These are phyloP conservation scores for Aselliscus stoliczkanus DNA, from an alignment of 2,797 vertebrate species.

Conservation along the genomic window DNA sequence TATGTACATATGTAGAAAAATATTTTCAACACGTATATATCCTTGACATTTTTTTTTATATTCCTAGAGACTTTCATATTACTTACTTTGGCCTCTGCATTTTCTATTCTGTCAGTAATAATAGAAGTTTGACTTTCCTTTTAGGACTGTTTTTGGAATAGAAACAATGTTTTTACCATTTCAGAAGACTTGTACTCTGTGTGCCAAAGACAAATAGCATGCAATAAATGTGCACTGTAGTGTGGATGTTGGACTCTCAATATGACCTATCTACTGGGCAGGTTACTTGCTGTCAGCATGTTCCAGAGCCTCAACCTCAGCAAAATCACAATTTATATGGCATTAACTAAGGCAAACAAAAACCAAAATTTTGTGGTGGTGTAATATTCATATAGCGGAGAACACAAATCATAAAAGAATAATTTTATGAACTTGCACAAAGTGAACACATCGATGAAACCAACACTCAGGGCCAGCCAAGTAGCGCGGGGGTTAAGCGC, in stretches of 20 bases:
- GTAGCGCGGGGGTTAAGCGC: too few relatives aligned
- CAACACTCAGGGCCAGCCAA: not conserved
- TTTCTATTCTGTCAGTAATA: constrained; percentile 15
- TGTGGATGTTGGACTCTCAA: not conserved
- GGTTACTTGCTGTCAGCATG: not conserved
- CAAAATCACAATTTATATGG: not conserved
- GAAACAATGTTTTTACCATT: not conserved
- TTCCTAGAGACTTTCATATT: not conserved
- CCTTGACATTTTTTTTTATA: not conserved
- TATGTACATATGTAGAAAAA: not conserved
- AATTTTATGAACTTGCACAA: not conserved
- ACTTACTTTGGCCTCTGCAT: not conserved
- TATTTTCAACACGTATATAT: not conserved
- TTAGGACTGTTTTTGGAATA: not conserved
- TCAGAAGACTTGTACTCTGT: not conserved
- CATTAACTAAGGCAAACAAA: not conserved
- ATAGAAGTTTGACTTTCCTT: not conserved
- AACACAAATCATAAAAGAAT: not conserved
- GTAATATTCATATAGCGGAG: not conserved
- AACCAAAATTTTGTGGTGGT: not conserved
- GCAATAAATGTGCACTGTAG: not conserved
- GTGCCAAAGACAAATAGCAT: not conserved
- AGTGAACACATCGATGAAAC: not conserved
- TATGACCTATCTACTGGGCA: not conserved
- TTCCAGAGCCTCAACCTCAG: not conserved